These are phyloP conservation scores for Aplodontia rufa DNA, from an alignment of 2,113 vertebrate species.

Conservation along the genomic window DNA sequence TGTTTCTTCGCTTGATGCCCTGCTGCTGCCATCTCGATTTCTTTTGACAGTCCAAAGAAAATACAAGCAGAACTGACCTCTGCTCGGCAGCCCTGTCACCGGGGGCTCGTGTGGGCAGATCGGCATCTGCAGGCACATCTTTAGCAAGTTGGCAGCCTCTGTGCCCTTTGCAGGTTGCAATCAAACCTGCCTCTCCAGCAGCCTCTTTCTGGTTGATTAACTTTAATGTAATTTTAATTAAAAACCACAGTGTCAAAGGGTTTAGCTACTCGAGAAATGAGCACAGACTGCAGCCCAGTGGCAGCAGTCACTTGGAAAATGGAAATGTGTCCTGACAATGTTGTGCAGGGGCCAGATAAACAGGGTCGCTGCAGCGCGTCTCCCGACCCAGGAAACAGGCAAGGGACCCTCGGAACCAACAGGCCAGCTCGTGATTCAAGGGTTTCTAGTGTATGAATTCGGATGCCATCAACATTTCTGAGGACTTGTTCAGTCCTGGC, in stretches of 20 bases:
- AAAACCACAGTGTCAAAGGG: slow-evolving; percentile 99
- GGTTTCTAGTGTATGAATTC: slow-evolving; percentile 41
- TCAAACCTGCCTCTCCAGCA: slow-evolving; percentile 96
- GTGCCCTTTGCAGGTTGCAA: slow-evolving; percentile 96
- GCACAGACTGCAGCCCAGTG: slow-evolving; percentile 98
- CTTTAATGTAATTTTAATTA: slow-evolving; percentile 99
- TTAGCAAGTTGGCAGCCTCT: slow-evolving; percentile 96
- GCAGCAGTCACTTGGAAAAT: slow-evolving; percentile 97
- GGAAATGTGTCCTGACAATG: slow-evolving; percentile 97
- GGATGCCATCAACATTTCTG: slow-evolving; percentile 28
- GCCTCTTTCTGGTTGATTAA: slow-evolving; percentile 99
- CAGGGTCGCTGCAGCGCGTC: slow-evolving; percentile 82
- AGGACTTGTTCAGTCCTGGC: slow-evolving; percentile 52
- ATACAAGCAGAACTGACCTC: slow-evolving; percentile 83
- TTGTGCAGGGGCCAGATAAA: slow-evolving; percentile 88
- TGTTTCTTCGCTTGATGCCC: slow-evolving; percentile 70
- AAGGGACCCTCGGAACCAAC: slow-evolving; percentile 57
- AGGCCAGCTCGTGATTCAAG: slow-evolving; percentile 56
- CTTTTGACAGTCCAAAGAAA: slow-evolving; percentile 81
- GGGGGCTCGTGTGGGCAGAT: slow-evolving; percentile 84
- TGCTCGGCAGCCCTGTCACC: slow-evolving; percentile 80
- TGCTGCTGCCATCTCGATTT: slow-evolving; percentile 58
- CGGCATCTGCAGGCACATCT: slow-evolving; percentile 98
- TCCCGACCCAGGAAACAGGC: slow-evolving; percentile 62
- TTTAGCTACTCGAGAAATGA: slow-evolving; percentile 99